Evolutionary conservation across 2,113 vertebrate species (phyloP), one percentile per base, ranked within the genome.

Genomic region (zebrafish (Danio rerio)): DNA sequence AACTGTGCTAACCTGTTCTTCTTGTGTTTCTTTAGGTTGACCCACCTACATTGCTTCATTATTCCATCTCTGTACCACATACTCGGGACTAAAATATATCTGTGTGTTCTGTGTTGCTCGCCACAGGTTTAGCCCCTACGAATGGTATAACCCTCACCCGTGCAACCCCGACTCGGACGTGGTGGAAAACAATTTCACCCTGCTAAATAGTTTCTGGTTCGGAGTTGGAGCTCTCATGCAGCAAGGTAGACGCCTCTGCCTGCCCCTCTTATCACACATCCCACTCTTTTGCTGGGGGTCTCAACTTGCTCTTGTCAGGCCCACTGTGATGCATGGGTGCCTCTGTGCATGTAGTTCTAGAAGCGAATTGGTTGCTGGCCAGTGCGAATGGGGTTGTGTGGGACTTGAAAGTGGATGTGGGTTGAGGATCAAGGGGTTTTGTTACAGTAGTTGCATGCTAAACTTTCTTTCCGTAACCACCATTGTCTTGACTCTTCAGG

Each of bases 141-240:
- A 99, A 94, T 98, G 97, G 97, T 99, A 99, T 97, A 98, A 99
- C 84, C 97, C 97, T 93, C 96, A 99, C 92, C 97, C 97, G 86
- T 99, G 97, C 97, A 99, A 98, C 90, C 97, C 97, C 61, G 97
- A 99, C 95, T 98, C 97, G 92, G 97, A 99, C 93, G 97, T 99
- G 93, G 97, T 99, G 96, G 97, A 99, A 97, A 99, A 99, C 95
- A 98, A 98, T 97, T 99, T 99, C 95, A 99, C 97, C 92, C 97
- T 99, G 94, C 96, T 99, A 95, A 99, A 99, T 98, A 99, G 97
- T 98, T 99, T 99, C 97, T 99, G 97, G 97, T 99, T 99, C 96
- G 97, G 97, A 96, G 97, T 98, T 97, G 97, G 97, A 98, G 97
- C 97, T 97, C 97, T 99, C 97, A 99, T 99, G 97, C 97, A 98